phyloP scores from a whole-genome alignment of 2,113 vertebrate species.

The Cercopithecus mona region DNA sequence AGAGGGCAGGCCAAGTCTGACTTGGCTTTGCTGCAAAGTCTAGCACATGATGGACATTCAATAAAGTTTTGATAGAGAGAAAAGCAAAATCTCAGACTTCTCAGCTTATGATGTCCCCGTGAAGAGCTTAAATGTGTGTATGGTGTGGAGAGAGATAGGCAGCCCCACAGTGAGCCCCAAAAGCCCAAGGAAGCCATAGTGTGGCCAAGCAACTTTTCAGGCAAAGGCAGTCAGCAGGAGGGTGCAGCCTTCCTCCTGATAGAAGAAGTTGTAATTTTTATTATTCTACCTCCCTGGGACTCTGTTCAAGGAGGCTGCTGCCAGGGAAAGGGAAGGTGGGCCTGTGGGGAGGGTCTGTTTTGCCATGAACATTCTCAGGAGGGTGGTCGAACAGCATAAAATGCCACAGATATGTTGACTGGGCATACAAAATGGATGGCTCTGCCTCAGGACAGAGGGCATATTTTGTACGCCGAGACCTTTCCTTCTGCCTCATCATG shows the following conservation, averaged over 20 bases:
- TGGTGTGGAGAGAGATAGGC: background rate
- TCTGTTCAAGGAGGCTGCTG: background rate
- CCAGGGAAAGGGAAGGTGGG: background rate
- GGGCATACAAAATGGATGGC: background rate
- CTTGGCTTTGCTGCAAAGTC: background rate
- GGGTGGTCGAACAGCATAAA: background rate
- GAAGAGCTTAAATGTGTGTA: background rate
- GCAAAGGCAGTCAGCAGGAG: fast-evolving
- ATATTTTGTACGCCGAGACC: background rate
- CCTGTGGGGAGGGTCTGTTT: background rate
- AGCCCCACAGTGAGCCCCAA: background rate
- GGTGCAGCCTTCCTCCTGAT: background rate
- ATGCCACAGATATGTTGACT: background rate
- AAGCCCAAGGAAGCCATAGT: background rate
- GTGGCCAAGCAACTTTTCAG: background rate
- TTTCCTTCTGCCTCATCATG: background rate
- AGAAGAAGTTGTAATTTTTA: background rate
- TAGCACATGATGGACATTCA: too few relatives aligned
- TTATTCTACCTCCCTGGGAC: background rate
- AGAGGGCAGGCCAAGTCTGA: background rate
- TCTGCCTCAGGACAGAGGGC: background rate
- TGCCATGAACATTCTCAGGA: background rate
- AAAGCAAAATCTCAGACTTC: background rate
- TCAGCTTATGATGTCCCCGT: background rate
- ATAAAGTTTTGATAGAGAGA: background rate